These are phyloP conservation scores for Caenorhabditis angaria DNA, from an alignment of 2,888 invertebrate species.

Conservation along the genomic window DNA sequence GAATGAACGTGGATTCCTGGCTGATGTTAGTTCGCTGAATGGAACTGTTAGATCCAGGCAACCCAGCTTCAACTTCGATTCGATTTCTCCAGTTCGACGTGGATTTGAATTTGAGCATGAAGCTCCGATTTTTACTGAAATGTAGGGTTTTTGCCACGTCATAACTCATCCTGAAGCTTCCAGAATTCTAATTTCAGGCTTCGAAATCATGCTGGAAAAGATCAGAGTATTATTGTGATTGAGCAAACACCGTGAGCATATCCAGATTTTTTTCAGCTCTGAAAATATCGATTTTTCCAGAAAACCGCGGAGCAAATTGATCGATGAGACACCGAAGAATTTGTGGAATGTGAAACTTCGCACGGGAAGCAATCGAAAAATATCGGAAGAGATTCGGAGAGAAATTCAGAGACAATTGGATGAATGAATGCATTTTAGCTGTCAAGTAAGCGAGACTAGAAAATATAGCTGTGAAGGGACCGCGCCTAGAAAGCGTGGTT, in stretches of 20 bases:
- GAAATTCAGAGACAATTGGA: conserved; percentile 5
- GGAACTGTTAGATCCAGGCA: background rate
- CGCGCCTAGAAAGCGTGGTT: too few relatives aligned
- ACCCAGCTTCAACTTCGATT: conserved; percentile 1
- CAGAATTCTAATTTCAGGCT: background rate
- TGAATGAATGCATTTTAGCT: too few relatives aligned
- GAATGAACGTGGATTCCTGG: conserved; percentile 2
- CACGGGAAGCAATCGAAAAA: background rate
- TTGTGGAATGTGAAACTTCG: conserved; percentile 5
- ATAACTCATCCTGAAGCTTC: background rate
- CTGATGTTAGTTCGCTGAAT: background rate
- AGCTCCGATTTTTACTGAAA: background rate
- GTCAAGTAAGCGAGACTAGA: too few relatives aligned
- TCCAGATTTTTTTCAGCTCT: background rate
- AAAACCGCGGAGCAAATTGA: background rate
- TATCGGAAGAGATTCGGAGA: background rate
- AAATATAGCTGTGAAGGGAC: too few relatives aligned
- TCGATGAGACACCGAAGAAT: background rate
- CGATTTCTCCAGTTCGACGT: background rate
- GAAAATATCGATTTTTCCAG: too few relatives aligned
- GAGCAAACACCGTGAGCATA: background rate
- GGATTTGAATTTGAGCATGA: background rate
- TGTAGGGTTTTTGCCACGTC: background rate
- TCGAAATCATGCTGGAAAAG: background rate
- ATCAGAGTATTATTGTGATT: background rate